Percentiles rank a stretch among this genome's conserved stretches.
These are phyloP conservation scores for Platycnemis pennipes DNA, from an alignment of 2,888 invertebrate genomes.

Conservation along the genomic window DNA sequence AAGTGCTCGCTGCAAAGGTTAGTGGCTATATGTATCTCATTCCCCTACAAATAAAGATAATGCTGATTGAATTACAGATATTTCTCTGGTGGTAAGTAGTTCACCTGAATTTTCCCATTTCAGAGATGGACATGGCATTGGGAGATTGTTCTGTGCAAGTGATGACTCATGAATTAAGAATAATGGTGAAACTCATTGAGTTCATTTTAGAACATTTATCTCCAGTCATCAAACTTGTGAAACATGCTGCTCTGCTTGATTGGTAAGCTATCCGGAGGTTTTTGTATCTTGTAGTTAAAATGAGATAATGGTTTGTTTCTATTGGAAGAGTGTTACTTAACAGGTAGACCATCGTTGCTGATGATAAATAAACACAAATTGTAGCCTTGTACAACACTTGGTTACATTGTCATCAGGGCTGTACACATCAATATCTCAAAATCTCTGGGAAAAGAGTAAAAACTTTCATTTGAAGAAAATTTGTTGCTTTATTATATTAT, in stretches of 20 bases:
- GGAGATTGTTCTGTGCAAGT: conserved; percentile 91
- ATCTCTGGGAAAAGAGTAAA: no score
- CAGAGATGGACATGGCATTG: conserved; percentile 87
- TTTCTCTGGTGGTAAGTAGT: background rate
- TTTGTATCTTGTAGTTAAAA: background rate
- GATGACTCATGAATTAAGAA: conserved; percentile 88
- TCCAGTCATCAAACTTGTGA: conserved; percentile 82
- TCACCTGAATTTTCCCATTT: conserved; percentile 72
- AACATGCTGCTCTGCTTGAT: conserved; percentile 85
- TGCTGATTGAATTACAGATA: background rate
- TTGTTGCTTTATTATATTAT: no score
- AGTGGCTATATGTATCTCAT: conserved; percentile 70
- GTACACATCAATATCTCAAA: no score
- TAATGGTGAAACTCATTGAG: conserved; percentile 86
- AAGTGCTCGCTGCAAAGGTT: conserved; percentile 84
- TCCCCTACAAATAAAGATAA: background rate
- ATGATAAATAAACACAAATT: no score
- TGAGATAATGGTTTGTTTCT: no score
- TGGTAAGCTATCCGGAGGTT: conserved; percentile 80
- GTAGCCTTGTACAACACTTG: no score
- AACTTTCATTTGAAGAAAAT: no score
- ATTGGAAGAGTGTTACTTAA: no score
- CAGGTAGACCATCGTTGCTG: no score
- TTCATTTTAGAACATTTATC: conserved; percentile 83
- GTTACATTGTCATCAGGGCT: no score